Conservation (phyloP, 1,140 invertebrate genomes). For the Thaumatotibia leucotreta region DNA sequence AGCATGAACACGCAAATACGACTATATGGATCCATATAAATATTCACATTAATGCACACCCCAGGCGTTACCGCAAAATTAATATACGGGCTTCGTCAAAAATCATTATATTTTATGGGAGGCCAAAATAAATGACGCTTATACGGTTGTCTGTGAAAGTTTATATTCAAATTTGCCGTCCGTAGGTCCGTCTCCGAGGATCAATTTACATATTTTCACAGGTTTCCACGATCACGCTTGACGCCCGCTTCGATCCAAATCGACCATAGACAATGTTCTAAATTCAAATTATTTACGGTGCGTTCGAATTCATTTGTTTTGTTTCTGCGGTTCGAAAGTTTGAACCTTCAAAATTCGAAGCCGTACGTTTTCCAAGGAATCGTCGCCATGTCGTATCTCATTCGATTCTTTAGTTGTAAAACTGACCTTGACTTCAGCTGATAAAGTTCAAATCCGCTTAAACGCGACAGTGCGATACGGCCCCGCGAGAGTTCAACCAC, state of each 20-base stretch:
- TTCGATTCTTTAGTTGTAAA: not conserved
- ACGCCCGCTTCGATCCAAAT: slow-evolving; percentile 27
- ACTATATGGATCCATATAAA: slow-evolving; percentile 3
- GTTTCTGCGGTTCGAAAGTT: slow-evolving; percentile 5
- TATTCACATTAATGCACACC: slow-evolving; percentile 11
- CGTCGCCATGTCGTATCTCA: not conserved
- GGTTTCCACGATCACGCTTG: slow-evolving; percentile 61
- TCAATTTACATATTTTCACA: slow-evolving; percentile 75
- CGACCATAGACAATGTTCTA: slow-evolving; percentile 29
- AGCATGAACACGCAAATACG: slow-evolving; percentile 11
- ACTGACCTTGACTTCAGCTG: not conserved
- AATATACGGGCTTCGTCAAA: slow-evolving; percentile 66
- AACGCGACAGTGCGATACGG: not conserved
- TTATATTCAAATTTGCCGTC: slow-evolving; percentile 73
- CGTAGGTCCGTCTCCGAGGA: slow-evolving; percentile 66
- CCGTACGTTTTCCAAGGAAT: not conserved
- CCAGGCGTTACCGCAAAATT: slow-evolving; percentile 48
- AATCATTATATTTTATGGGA: slow-evolving; percentile 74
- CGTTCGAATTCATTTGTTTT: slow-evolving; percentile 12
- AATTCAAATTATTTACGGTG: slow-evolving; percentile 47
- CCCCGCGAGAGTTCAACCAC: not conserved
- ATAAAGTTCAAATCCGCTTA: not conserved
- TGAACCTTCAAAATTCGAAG: not conserved
- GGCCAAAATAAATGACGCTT: slow-evolving; percentile 71
- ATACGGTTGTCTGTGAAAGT: slow-evolving; percentile 63